Base-by-base conservation (phyloP, 2,113 vertebrate species). In the Archilochus colubris region DNA sequence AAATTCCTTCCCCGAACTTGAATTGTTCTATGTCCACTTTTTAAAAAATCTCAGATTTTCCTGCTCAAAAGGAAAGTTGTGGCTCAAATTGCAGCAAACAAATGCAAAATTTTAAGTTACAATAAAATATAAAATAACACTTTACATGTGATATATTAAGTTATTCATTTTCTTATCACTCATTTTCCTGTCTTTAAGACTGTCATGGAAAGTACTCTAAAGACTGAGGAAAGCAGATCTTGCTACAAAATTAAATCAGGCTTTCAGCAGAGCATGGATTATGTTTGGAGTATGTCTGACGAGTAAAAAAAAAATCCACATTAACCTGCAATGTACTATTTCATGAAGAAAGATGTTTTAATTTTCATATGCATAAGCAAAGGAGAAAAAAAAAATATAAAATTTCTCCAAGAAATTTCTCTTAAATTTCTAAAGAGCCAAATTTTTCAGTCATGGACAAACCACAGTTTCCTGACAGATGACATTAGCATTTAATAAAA, bases 341-440 rank as follows among this genome's bases (percentile, higher is more conserved):
- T 89, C 18, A 69, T 40, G 18, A 83, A 93, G 86, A 93, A 93
- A 89, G 51, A 68, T 57, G 24, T 38, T 91, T 89, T 76, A 63
- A 82, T 90, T 87, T 89, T 88, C 94, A 86, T 40, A 51, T 50
- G 51, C n/a, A 70, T 79, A 89, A 79, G 68, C 68, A 86, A 91
- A 84, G 40, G 25, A 73, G n/a, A 10, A 89, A 82, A 88, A 76
- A 70, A 40, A 11, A 89, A 80, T 86, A 73, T 67, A 31, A 76
- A 51, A 50, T 68, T 95, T 75, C 21, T 72, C 63, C 50, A 79
- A 28, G 22, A 68, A 94, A 88, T 28, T 73, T 73, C 61, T 53
- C 82, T 92, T 94, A 43, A 58, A 54, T 75, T 91, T 94, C 59
- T 91, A 53, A 91, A 38, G 22, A 90, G 53, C 7, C 51, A 77